A percentile compares a stretch with the other conserved stretches of the same genome.
Evolutionary conservation across 2,113 vertebrate species (phyloP).

Genomic region (Odontesthes bonariensis): DNA sequence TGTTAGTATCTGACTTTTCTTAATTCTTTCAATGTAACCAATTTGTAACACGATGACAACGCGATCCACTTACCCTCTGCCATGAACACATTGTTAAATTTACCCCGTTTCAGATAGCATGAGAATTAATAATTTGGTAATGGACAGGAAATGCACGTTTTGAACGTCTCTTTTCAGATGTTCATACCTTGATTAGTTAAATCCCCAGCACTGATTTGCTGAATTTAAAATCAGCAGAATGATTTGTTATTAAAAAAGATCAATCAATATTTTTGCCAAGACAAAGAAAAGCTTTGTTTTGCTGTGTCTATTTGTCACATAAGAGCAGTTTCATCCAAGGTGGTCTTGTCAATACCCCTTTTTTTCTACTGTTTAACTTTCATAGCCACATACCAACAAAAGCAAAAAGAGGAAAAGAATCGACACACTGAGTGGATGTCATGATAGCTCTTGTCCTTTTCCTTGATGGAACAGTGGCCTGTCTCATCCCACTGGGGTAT

Average conservation of each 20-base stretch:
- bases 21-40: too few relatives aligned
- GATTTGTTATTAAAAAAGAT: neutral
- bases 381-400: conserved; percentile 19
- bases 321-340: neutral
- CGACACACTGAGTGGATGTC: conserved; percentile 33
- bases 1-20: too few relatives aligned
- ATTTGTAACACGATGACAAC: neutral
- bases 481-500: conserved; percentile 75
- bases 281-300: neutral
- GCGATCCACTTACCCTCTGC: neutral
- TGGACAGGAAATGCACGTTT: too few relatives aligned
- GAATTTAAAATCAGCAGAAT: neutral
- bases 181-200: conserved; percentile 22
- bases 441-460: conserved; percentile 33
- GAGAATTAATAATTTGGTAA: too few relatives aligned
- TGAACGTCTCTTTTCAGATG: conserved; percentile 16
- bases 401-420: conserved; percentile 30
- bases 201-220: conserved; percentile 21
- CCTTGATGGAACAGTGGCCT: conserved; percentile 48
- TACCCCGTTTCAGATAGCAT: too few relatives aligned
- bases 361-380: neutral
- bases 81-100: neutral
- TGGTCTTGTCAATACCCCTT: neutral
- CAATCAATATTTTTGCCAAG: conserved; percentile 5
- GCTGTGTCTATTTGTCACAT: neutral